phyloP scores from a whole-genome alignment of 2,113 vertebrate genomes.

The Monarcha castaneiventris region DNA sequence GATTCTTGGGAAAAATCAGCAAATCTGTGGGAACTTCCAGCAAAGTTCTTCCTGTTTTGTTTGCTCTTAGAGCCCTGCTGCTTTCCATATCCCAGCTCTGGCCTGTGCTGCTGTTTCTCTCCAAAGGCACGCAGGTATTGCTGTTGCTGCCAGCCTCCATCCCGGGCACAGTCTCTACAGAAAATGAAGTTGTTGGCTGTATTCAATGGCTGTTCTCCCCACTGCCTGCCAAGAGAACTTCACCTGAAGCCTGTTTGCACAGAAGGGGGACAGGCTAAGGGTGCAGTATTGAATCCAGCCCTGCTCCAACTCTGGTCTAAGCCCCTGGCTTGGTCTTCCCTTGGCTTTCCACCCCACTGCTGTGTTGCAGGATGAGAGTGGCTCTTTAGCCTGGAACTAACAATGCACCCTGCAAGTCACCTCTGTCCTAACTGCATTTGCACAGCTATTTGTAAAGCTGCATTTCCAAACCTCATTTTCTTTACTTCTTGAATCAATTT shows the following conservation, averaged over 20 bases:
- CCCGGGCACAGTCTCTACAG: rapidly evolving
- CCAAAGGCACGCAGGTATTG: neutral
- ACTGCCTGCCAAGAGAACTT: neutral
- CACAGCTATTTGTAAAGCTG: neutral
- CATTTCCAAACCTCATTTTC: slow-evolving; percentile 5
- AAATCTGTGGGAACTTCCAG: neutral
- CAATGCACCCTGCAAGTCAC: neutral
- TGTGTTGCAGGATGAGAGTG: neutral
- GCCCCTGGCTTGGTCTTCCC: neutral
- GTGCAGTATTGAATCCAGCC: neutral
- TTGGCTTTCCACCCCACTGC: rapidly evolving
- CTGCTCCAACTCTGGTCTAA: neutral
- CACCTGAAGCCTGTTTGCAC: neutral
- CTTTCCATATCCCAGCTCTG: neutral
- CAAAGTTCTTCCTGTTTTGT: neutral
- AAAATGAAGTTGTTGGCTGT: neutral
- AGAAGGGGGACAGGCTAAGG: neutral
- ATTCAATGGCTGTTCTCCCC: neutral
- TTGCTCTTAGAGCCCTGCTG: neutral
- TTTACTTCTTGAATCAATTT: neutral
- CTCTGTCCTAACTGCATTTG: neutral
- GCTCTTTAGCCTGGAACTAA: neutral
- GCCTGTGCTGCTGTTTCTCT: neutral
- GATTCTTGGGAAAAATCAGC: neutral
- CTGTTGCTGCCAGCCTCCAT: neutral